Percentiles rank a stretch among this genome's conserved stretches.
phyloP scores from a whole-genome alignment of 2,888 invertebrate genomes.

The Drosophila leonis region DNA sequence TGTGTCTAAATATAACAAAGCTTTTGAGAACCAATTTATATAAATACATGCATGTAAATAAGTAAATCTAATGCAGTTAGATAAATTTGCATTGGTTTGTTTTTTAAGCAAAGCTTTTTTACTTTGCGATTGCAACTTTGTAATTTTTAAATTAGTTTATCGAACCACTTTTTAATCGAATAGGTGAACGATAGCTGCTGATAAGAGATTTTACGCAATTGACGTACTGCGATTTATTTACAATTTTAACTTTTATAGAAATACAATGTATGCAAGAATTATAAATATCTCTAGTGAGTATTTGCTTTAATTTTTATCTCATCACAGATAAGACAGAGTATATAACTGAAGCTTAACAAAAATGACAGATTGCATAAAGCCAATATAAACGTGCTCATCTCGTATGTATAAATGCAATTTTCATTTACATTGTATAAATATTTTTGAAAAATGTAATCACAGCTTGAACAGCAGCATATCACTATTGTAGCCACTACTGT shows the following conservation, averaged over 20 bases:
- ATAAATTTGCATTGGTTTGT: not conserved
- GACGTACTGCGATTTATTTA: not conserved
- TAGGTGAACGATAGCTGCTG: not conserved
- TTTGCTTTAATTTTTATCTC: slow-evolving; percentile 1
- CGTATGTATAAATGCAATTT: not conserved
- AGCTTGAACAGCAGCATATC: not conserved
- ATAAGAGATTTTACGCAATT: slow-evolving; percentile 1
- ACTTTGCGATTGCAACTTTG: not conserved
- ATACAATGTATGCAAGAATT: not conserved
- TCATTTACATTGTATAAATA: not conserved
- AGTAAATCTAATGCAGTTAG: not conserved
- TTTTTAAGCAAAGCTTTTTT: not conserved
- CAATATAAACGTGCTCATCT: not conserved
- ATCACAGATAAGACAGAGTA: not conserved
- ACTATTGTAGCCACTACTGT: slow-evolving; percentile 10
- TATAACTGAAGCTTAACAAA: not conserved
- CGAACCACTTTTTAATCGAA: slow-evolving; percentile 3
- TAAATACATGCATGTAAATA: not conserved
- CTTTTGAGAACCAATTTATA: slow-evolving; percentile 49
- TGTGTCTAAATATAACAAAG: slow-evolving; percentile 55
- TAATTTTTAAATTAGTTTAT: slow-evolving; percentile 1
- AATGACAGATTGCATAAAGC: not conserved
- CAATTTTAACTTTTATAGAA: not conserved
- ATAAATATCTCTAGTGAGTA: not conserved
- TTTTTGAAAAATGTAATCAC: not conserved